Conservation (phyloP, 2,113 vertebrate genomes). For the Pimephales promelas region DNA sequence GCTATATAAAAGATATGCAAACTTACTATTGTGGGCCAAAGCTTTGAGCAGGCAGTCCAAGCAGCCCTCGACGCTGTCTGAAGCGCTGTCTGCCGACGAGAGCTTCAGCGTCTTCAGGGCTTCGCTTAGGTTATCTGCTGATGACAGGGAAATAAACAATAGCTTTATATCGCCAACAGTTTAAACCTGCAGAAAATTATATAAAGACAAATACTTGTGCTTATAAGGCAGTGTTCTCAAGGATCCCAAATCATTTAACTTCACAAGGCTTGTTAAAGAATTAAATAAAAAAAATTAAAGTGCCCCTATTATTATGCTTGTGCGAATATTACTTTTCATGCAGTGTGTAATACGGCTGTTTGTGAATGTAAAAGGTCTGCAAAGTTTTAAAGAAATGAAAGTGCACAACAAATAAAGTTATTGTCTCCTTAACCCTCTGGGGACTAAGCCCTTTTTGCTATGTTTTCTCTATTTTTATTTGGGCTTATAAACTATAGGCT, state of each 20-base stretch:
- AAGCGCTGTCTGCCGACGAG: slow-evolving; percentile 80
- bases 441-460: too few species aligned
- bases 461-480: too few species aligned
- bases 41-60: slow-evolving; percentile 95
- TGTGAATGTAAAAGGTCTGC: too few species aligned
- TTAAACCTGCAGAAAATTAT: not conserved
- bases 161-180: not conserved
- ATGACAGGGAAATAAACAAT: slow-evolving; percentile 51
- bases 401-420: too few species aligned
- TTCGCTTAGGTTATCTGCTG: slow-evolving; percentile 90
- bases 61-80: slow-evolving; percentile 88
- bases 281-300: too few species aligned
- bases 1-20: slow-evolving; percentile 22
- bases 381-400: too few species aligned
- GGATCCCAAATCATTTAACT: not conserved
- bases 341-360: too few species aligned
- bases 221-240: not conserved
- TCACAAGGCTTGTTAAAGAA: too few species aligned
- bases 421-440: too few species aligned
- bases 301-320: too few species aligned
- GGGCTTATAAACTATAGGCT: too few species aligned
- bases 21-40: slow-evolving; percentile 93
- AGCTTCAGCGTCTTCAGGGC: slow-evolving; percentile 95
- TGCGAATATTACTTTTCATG: too few species aligned
- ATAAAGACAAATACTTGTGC: not conserved